phyloP scores from a whole-genome alignment of 2,113 vertebrate genomes.

The Romanogobio albipinnatus region DNA sequence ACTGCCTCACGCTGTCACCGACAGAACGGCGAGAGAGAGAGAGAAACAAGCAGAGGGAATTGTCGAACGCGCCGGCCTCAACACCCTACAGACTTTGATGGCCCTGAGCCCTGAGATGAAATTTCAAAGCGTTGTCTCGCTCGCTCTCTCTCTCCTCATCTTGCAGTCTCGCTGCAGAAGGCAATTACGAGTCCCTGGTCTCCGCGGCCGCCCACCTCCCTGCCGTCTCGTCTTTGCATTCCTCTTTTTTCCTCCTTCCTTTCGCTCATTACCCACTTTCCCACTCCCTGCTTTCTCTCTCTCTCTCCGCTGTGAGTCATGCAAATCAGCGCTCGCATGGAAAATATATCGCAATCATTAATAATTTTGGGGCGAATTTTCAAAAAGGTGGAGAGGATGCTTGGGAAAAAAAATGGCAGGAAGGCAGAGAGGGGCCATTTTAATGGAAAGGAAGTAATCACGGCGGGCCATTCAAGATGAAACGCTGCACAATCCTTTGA shows the following conservation, averaged over 20 bases:
- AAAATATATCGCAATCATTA: conserved; percentile 49
- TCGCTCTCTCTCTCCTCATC: conserved; percentile 38
- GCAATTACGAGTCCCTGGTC: conserved; percentile 49
- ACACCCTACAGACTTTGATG: conserved; percentile 26
- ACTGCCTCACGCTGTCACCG: neutral
- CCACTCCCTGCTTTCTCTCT: neutral
- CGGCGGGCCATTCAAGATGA: conserved; percentile 32
- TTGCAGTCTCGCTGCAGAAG: conserved; percentile 33
- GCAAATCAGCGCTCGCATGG: conserved; percentile 52
- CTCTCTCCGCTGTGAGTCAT: conserved; percentile 44
- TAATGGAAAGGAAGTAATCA: conserved; percentile 45
- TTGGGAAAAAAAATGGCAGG: conserved; percentile 4
- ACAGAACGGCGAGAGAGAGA: neutral
- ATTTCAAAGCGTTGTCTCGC: conserved; percentile 47
- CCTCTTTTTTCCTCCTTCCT: neutral
- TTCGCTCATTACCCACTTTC: conserved; percentile 46
- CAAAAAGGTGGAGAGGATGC: conserved; percentile 31
- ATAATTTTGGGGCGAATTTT: conserved; percentile 45
- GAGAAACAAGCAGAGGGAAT: conserved; percentile 24
- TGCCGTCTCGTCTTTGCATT: conserved; percentile 35
- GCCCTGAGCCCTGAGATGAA: conserved; percentile 32
- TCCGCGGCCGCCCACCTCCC: conserved; percentile 2
- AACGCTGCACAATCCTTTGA: conserved; percentile 9
- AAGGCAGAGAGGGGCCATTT: conserved; percentile 12
- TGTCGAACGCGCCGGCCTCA: neutral